Evolutionary conservation across 2,888 invertebrate species (phyloP), one percentile per base, ranked within the genome.

Genomic region (Drosophila nr. perissopoda): DNA sequence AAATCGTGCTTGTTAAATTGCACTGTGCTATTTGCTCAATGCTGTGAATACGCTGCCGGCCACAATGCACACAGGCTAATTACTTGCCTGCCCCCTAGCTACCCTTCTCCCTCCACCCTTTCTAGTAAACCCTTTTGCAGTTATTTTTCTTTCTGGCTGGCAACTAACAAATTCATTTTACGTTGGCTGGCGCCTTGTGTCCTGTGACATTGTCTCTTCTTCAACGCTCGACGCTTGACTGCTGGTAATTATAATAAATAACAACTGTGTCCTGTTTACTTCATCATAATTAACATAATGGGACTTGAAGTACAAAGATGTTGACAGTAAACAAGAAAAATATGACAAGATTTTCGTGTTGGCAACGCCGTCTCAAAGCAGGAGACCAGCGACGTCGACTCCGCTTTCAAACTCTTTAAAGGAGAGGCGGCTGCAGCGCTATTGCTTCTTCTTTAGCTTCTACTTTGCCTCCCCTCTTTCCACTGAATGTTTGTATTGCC

Each of bases 301-400:
- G 87, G 89, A 85, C 87, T 87, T 85, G 85, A 87, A 87, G 83
- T 87, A 87, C 85, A 85, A 87, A 89, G 87, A 87, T 89, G 89
- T 87, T 87, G 89, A 87, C 87, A 87, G 89, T 89, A 89, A 87
- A 87, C 85, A 89, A 89, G 88, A 89, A 89, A 87, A 87, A 87
- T 87, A 87, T 87, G 89, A 89, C 87, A 89, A 87, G 86, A 87
- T 89, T 89, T 87, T 82, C 80, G 83, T 89, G 89, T 87, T 83
- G 76, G 70, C 76, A 73, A 78, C 71, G 69, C 82, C 82, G 82
- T 70, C 78, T 56, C 71, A 58, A 63, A 69, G 62, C 60, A 69
- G 77, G 57, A 60, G 59, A 56, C 56, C 76, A 57, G 51, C 68
- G 56, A 53, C 13, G 52, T 61, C 59, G 31, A 69, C 53, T 65